Conservation (phyloP, 2,888 invertebrate species). For the Physocephala rufipes region DNA sequence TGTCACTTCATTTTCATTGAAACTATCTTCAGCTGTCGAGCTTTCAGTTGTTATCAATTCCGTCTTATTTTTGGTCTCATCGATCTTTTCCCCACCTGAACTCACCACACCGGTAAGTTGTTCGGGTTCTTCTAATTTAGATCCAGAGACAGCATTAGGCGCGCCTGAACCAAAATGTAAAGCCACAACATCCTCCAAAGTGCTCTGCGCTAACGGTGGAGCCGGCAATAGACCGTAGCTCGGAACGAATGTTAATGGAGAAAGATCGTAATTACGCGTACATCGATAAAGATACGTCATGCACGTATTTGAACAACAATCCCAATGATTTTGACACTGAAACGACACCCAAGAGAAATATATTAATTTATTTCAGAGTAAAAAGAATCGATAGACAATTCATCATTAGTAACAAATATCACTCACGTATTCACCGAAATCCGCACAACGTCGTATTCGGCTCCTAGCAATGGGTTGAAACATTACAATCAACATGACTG, state of each 20-base stretch:
- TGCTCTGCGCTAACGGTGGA: background rate
- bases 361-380: no score
- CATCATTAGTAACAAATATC: background rate
- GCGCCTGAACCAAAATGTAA: slow-evolving; percentile 42
- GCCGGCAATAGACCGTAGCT: no score
- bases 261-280: slow-evolving; percentile 41
- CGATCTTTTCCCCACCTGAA: background rate
- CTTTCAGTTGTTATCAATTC: background rate
- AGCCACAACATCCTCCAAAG: slow-evolving; percentile 43
- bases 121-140: background rate
- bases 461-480: slow-evolving; percentile 29
- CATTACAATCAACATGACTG: slow-evolving; percentile 40
- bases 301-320: slow-evolving; percentile 62
- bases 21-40: background rate
- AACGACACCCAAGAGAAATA: background rate
- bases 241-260: slow-evolving; percentile 29
- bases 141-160: slow-evolving; percentile 4
- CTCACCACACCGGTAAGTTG: slow-evolving; percentile 15
- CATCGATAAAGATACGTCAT: slow-evolving; percentile 56
- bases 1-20: background rate
- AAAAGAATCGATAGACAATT: background rate
- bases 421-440: slow-evolving; percentile 56
- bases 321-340: slow-evolving; percentile 59
- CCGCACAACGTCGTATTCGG: slow-evolving; percentile 45
- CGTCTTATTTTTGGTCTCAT: background rate